A percentile compares a stretch with the other conserved stretches of the same genome.
phyloP scores from a whole-genome alignment of 1,140 invertebrate species.

The Cotesia vestalis region DNA sequence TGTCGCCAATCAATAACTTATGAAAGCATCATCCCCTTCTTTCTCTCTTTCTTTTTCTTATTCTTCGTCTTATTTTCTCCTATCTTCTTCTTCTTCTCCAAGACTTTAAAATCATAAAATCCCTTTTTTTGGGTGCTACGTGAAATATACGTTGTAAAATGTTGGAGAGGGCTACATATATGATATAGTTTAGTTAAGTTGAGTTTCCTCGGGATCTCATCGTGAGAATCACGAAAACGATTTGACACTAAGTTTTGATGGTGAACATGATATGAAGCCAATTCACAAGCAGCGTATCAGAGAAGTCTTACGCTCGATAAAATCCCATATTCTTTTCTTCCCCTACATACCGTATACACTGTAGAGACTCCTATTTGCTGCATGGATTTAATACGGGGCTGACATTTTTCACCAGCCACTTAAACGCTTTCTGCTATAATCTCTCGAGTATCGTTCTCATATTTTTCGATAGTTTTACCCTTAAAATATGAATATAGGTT shows the following conservation, averaged over 20 bases:
- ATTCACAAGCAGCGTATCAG: slow-evolving; percentile 33
- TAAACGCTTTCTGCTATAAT: no score
- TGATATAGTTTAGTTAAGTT: no score
- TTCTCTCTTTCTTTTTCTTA: neutral
- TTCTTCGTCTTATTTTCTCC: neutral
- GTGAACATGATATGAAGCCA: slow-evolving; percentile 16
- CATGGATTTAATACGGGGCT: neutral
- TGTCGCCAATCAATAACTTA: slow-evolving; percentile 65
- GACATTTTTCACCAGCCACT: no score
- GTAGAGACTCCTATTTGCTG: neutral
- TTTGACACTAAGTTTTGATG: slow-evolving; percentile 37
- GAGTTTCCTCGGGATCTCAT: neutral
- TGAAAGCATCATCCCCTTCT: slow-evolving; percentile 56
- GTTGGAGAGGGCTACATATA: neutral
- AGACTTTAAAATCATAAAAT: neutral
- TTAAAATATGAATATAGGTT: no score
- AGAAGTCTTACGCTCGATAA: slow-evolving; percentile 21
- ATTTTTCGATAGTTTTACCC: no score
- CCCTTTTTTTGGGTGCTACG: neutral
- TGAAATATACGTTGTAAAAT: neutral
- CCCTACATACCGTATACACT: neutral
- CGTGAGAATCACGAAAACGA: neutral
- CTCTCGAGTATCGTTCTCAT: no score
- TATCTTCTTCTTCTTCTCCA: slow-evolving; percentile 20
- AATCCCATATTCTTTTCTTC: slow-evolving; percentile 4